phyloP scores from a whole-genome alignment of 1,140 invertebrate genomes.

The Phymastichus coffea region DNA sequence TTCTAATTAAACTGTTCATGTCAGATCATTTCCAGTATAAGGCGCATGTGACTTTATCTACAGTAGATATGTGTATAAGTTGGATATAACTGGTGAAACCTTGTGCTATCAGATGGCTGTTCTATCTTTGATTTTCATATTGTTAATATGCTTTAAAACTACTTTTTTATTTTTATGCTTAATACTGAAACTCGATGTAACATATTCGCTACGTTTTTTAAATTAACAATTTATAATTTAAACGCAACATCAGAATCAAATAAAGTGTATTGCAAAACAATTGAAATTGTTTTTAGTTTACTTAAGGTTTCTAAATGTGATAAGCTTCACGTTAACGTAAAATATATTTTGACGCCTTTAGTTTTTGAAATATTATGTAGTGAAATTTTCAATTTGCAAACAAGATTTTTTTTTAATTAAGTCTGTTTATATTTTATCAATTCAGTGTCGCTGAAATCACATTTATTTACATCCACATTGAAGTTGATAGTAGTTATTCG shows the following conservation, averaged over 20 bases:
- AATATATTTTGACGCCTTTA: too few relatives aligned
- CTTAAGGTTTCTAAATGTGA: too few relatives aligned
- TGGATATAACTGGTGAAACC: not conserved
- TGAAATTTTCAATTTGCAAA: too few relatives aligned
- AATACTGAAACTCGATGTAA: slow-evolving; percentile 1
- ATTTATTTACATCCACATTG: too few relatives aligned
- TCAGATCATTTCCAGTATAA: too few relatives aligned
- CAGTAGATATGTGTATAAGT: not conserved
- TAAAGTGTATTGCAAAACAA: slow-evolving; percentile 11
- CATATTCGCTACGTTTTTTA: slow-evolving; percentile 4
- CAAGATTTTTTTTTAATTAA: too few relatives aligned
- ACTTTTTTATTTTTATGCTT: not conserved
- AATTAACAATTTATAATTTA: slow-evolving; percentile 18
- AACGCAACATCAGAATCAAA: slow-evolving; percentile 4
- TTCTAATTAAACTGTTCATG: too few relatives aligned
- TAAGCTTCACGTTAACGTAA: too few relatives aligned
- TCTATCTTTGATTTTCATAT: not conserved
- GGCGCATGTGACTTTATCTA: slow-evolving; percentile 2
- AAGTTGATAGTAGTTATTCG: too few relatives aligned
- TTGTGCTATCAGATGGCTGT: slow-evolving; percentile 20
- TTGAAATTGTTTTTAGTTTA: not conserved
- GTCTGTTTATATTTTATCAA: too few relatives aligned
- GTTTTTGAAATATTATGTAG: too few relatives aligned
- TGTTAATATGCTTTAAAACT: slow-evolving; percentile 11
- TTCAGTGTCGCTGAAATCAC: too few relatives aligned